Percentiles rank a stretch among this genome's conserved stretches.
phyloP scores from a whole-genome alignment of 2,797 vertebrate species.

The Chaetophractus vellerosus region DNA sequence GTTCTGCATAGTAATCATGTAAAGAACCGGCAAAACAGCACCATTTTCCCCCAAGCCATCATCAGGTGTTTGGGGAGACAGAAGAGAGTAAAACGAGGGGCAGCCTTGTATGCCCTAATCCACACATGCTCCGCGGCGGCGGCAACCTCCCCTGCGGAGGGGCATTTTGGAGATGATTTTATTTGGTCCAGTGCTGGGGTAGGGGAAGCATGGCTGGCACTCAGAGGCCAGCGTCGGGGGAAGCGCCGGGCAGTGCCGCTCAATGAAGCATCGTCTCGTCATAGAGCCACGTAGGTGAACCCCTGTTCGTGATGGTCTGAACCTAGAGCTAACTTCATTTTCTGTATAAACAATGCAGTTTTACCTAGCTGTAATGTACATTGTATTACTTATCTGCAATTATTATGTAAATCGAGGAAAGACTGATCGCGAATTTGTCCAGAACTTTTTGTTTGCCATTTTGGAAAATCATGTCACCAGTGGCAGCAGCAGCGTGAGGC shows the following conservation, averaged over 20 bases:
- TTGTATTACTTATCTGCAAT: conserved; percentile 7
- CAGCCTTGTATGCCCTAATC: background rate
- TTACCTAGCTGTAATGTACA: background rate
- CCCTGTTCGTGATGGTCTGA: background rate
- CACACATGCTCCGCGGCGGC: background rate
- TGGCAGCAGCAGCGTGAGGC: background rate
- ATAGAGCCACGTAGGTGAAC: background rate
- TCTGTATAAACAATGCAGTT: background rate
- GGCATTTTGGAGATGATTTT: background rate
- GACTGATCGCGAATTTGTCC: background rate
- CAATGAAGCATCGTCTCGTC: background rate
- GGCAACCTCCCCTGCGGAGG: background rate
- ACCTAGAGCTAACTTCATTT: background rate
- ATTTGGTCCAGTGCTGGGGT: background rate
- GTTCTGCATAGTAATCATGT: background rate
- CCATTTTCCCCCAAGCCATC: background rate
- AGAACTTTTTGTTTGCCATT: background rate
- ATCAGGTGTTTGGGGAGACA: background rate
- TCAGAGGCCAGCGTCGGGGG: background rate
- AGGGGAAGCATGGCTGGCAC: background rate
- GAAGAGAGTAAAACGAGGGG: background rate
- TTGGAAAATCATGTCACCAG: background rate
- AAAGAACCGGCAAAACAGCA: background rate
- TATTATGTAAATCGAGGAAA: background rate
- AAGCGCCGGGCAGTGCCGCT: fast-evolving